Conservation (phyloP, 2,888 invertebrate genomes). For the Andrena flavipes region DNA sequence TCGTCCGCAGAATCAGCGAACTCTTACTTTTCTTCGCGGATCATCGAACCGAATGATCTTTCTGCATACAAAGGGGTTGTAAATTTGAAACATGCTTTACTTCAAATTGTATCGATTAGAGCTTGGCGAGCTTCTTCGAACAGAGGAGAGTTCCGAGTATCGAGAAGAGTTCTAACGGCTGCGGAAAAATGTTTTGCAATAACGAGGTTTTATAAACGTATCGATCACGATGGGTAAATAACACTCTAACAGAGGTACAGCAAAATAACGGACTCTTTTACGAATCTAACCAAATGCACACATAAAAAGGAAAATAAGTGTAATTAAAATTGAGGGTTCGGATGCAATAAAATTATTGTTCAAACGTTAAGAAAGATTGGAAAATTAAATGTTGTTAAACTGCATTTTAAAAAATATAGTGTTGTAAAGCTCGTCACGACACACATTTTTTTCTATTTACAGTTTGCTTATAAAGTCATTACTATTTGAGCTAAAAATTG, state of each 20-base stretch:
- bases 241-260: too few relatives aligned
- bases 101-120: constrained; percentile 15
- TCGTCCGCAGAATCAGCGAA: constrained; percentile 31
- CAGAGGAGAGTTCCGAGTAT: background rate
- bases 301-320: background rate
- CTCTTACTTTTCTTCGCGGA: constrained; percentile 21
- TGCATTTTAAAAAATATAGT: too few relatives aligned
- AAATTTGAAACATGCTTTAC: constrained; percentile 35
- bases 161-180: background rate
- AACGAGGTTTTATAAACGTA: background rate
- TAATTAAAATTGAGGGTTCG: background rate
- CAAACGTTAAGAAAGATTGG: too few relatives aligned
- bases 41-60: constrained; percentile 44
- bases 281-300: too few relatives aligned
- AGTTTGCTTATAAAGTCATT: too few relatives aligned
- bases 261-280: too few relatives aligned
- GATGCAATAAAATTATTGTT: too few relatives aligned
- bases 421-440: too few relatives aligned
- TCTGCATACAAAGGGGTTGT: background rate
- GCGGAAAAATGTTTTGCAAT: background rate
- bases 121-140: background rate
- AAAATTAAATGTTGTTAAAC: too few relatives aligned
- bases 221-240: too few relatives aligned
- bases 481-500: too few relatives aligned
- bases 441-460: too few relatives aligned